Base-by-base conservation (phyloP, 2,113 vertebrate genomes). In the Mustelus asterias region DNA sequence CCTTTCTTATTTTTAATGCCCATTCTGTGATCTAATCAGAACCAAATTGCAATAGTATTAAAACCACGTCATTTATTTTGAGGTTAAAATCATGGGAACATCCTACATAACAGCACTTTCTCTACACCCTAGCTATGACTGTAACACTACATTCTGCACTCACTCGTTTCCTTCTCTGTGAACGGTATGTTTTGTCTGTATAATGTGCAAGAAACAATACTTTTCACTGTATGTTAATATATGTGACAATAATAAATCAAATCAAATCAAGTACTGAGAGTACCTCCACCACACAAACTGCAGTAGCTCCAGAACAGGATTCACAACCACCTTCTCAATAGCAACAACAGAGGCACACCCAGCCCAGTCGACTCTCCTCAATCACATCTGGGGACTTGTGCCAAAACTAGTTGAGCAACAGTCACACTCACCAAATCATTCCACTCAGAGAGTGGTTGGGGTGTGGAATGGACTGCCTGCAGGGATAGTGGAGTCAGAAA, bases 1-100 rank as follows among this genome's bases (percentile, higher is more conserved):
- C 99, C 97, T 98, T 99, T 96, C 99, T 98, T 97, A 99, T 99
- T 98, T 99, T 99, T 96, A 98, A 96, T 89, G 98, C 98, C 99
- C 99, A 99, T 96, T 99, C 99, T 96, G 98, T 98, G 95, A 99
- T 98, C 99, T 99, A 96, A 54, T 63, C 2, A 95, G 29, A 95
- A 16, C 24, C 63, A 69, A 94, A 69, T 93, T 93, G 18, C 14
- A 95, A 95, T 44, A 72, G 26, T 95, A 54, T 95, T 95, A 94
- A 69, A 37, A 83, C n/a, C 26, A 29, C 41, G 16, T 72, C 37
- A 95, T 44, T 95, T 58, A 22, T 78, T 72, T 58, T 54, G 24
- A 20, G 72, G 29, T 76, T 33, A 76, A 76, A 76, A 33, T 76
- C 72, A 33, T 33, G 26, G 60, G 29, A 76, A 33, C 29, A 4